phyloP scores from a whole-genome alignment of 2,888 invertebrate species.

The Antheraea assamensis region DNA sequence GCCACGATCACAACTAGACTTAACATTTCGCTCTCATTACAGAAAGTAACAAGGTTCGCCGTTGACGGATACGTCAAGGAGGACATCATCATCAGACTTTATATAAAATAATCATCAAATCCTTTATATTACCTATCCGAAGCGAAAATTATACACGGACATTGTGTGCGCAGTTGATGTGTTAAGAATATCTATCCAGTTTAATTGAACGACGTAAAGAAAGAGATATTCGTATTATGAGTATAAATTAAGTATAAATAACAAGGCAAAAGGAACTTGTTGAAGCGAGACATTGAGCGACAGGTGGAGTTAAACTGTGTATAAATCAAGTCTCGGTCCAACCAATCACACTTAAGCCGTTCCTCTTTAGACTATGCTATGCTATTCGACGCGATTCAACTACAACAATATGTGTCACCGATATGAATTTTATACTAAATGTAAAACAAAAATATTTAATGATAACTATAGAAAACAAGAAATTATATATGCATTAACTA shows the following conservation, averaged over 20 bases:
- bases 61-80: too few relatives aligned
- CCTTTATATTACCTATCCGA: neutral
- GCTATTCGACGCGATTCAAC: neutral
- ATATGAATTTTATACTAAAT: too few relatives aligned
- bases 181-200: neutral
- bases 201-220: neutral
- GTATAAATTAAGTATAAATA: neutral
- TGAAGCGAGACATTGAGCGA: conserved; percentile 4
- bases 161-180: neutral
- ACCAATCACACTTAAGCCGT: neutral
- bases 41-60: too few relatives aligned
- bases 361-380: neutral
- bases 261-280: neutral
- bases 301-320: neutral
- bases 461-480: too few relatives aligned
- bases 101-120: neutral
- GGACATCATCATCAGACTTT: too few relatives aligned
- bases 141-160: neutral
- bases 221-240: neutral
- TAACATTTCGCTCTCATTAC: too few relatives aligned
- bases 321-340: neutral
- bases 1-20: too few relatives aligned
- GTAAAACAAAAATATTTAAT: too few relatives aligned
- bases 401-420: neutral
- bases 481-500: too few relatives aligned